Base-by-base conservation (phyloP, 2,113 vertebrate genomes). In the Phasianus colchicus region DNA sequence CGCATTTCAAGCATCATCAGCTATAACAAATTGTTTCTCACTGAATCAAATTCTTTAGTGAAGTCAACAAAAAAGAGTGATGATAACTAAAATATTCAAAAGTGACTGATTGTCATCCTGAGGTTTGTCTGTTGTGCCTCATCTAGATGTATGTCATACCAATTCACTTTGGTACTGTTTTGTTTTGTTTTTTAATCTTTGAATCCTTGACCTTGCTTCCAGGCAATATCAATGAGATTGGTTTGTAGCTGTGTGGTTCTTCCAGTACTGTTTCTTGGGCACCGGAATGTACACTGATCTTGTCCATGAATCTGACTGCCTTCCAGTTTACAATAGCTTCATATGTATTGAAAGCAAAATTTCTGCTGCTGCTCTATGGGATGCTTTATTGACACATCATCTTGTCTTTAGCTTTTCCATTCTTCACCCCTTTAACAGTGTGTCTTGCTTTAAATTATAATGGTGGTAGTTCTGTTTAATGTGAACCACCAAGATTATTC, bases 401-500 rank as follows among this genome's bases (percentile, higher is more conserved):
- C 40, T 29, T 43, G 20, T 32, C 64, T 52, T 38, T 52, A 83
- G 30, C 30, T 60, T 67, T 19, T 40, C 13, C 1, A 1, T 50
- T 75, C 42, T 48, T 77, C 25, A 7, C 66, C 74, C 54, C 27
- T 48, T 4, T 1, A 50, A 38, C 24, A 55, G 52, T 4, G 10
- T 27, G 36, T 71, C 36, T 40, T 48, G 32, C 40, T 84, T 36
- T 58, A 78, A 40, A n/a, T 21, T 47, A 4, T 40, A 32, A 3
- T 24, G 34, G 11, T n/a, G 9, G 3, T 64, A 22, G 8, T 61
- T 83, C 34, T 88, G 27, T 63, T 79, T 40, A 22, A 34, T 11
- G 16, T 64, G 21, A 42, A 72, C 42, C 27, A 0, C 60, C 0
- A 0, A 3, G 40, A 11, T 30, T 5, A 36, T 45, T 71, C 34